Evolutionary conservation across 2,888 invertebrate species (phyloP).

Genomic region (Acronicta alni): DNA sequence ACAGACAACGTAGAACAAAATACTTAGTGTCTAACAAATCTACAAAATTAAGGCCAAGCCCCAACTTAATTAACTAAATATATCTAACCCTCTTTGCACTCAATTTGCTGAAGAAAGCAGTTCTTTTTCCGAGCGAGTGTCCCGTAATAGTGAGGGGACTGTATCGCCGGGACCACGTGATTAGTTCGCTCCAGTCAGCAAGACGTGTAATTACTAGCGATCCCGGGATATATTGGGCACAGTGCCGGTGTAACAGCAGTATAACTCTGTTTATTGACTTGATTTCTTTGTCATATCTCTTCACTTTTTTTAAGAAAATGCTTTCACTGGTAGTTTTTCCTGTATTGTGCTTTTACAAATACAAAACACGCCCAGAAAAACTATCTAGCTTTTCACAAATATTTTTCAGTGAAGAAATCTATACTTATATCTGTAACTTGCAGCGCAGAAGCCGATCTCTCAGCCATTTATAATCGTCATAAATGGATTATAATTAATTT

Average conservation of each 20-base stretch:
- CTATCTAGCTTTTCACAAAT: too few relatives aligned
- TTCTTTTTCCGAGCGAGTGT: conserved; percentile 31
- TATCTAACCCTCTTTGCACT: conserved; percentile 29
- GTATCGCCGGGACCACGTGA: conserved; percentile 45
- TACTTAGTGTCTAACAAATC: not conserved
- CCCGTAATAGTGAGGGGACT: conserved; percentile 28
- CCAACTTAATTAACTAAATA: conserved; percentile 10
- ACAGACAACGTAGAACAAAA: too few relatives aligned
- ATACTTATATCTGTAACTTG: too few relatives aligned
- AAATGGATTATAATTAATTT: too few relatives aligned
- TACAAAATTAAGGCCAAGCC: not conserved
- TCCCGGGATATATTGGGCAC: conserved; percentile 10
- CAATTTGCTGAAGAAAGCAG: conserved; percentile 22
- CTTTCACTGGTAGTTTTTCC: too few relatives aligned
- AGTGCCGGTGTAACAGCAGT: conserved; percentile 15
- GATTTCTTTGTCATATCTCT: not conserved
- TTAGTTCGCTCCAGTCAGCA: conserved; percentile 53
- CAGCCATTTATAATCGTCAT: too few relatives aligned
- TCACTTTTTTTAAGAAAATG: too few relatives aligned
- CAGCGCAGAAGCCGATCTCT: too few relatives aligned
- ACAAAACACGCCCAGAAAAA: too few relatives aligned
- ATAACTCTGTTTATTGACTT: conserved; percentile 8
- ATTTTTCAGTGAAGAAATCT: too few relatives aligned
- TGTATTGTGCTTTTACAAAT: too few relatives aligned
- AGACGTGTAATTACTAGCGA: conserved; percentile 55